Evolutionary conservation across 2,113 vertebrate species (phyloP), one percentile per base, ranked within the genome.

Genomic region (Nannobrachium achirus): DNA sequence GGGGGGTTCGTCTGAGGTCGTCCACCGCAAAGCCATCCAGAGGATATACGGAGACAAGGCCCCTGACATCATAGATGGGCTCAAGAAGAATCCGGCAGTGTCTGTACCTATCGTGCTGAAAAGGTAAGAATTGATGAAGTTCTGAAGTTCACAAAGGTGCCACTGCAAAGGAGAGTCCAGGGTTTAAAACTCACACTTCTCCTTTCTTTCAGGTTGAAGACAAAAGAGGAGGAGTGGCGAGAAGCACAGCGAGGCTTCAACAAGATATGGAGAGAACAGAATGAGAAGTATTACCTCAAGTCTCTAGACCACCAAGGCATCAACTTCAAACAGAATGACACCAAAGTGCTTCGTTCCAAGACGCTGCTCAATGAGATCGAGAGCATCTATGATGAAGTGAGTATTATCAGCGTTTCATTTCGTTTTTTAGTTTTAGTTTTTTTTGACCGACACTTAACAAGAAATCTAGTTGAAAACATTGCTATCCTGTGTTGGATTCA

Each of bases 11-110:
- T 99, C 98, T 0, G 97, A 99, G 89, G 95, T 98, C 58, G 93
- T 99, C 63, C 98, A 99, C 86, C 95, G 97, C 75, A 99, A 99
- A 72, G 98, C 98, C 55, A 94, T 99, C 61, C 98, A 99, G 89
- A 96, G 97, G 96, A 98, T 99, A 98, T 99, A 99, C 13, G 97
- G 97, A 13, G 98, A 99, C 86, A 99, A 99, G 73, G 97, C 98
- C 0, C 88, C 94, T 0, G 98, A 99, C 80, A 97, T 99, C 78
- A 95, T 99, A 0, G 98, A 99, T 8, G 98, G 97, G 0, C 92
- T 99, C 40, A 95, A 96, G 86, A 99, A 98, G 84, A 99, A 97
- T 76, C 98, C 98, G 0, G 94, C 95, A 0, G 93, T 94, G 42
- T 97, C 97, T 0, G 96, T 99, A 18, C 98, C 98, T 33, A 98